phyloP scores from a whole-genome alignment of 2,888 invertebrate species.

The Helicoverpa assulta region DNA sequence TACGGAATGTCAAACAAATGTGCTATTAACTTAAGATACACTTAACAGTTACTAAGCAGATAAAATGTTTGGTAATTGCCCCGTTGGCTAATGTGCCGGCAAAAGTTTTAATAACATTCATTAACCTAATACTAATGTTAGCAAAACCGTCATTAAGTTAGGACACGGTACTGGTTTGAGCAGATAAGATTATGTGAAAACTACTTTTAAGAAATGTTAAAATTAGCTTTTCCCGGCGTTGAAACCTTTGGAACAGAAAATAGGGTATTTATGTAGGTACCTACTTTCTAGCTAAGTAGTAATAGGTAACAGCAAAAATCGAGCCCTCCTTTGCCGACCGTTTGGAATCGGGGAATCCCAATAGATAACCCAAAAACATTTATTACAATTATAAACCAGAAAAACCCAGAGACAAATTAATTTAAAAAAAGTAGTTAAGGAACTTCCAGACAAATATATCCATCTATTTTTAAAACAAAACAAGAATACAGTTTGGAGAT shows the following conservation, averaged over 20 bases:
- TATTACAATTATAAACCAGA: too few relatives aligned
- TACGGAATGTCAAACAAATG: conserved; percentile 67
- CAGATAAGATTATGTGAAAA: conserved; percentile 24
- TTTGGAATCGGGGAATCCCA: too few relatives aligned
- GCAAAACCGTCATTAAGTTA: conserved; percentile 43
- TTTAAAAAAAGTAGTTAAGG: conserved; percentile 17
- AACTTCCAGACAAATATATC: conserved; percentile 32
- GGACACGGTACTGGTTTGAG: conserved; percentile 7
- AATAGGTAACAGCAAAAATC: too few relatives aligned
- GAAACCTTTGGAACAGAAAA: too few relatives aligned
- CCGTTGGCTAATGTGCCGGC: conserved; percentile 31
- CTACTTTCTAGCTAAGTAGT: too few relatives aligned
- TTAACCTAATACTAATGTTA: conserved; percentile 40
- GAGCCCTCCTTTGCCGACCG: too few relatives aligned
- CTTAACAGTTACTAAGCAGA: conserved; percentile 30
- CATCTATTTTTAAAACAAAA: conserved; percentile 41
- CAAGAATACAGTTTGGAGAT: conserved; percentile 51
- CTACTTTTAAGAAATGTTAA: too few relatives aligned
- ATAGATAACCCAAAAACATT: too few relatives aligned
- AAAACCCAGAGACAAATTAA: background rate
- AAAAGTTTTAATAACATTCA: conserved; percentile 40
- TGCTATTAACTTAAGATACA: conserved; percentile 41
- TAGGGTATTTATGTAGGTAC: too few relatives aligned
- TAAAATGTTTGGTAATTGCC: conserved; percentile 50
- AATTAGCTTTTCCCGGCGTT: too few relatives aligned